Base-by-base conservation (phyloP, 2,888 invertebrate species). In the Aelia acuminata region DNA sequence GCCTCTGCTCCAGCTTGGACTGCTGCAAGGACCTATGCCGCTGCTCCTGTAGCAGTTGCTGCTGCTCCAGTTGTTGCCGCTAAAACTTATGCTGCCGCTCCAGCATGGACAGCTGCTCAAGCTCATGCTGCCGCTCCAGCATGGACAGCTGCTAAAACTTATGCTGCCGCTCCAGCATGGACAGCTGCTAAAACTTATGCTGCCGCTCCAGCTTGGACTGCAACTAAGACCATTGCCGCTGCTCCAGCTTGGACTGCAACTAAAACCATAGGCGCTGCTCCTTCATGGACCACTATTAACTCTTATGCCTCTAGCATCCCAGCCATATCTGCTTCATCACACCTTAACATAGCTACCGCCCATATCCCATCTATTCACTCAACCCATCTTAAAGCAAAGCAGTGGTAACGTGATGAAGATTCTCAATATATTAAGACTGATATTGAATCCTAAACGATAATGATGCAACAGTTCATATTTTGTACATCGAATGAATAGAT, bases 191-290 rank as follows among this genome's bases (percentile, higher is more conserved):
- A 10, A 1, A 53, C 53, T 11, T 7, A 91, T 90, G 87, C 91
- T 90, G 86, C 91, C 90, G 84, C 90, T 87, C 47, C 90, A 90
- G 87, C 91, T 90, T 88, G 91, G 90, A 85, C 91, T 48, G 85
- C 85, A 43, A 43, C 43, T 43, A 43, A 43, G 43, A 43, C 43
- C 22, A 15, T 50, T 8, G 18, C 80, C 80, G 85, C 80, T 20
- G 84, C 50, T 18, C 80, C 84, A 84, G 35, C 87, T 39, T 80
- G 26, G 35, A 43, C 31, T 18, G 86, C 89, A 43, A 70, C 91
- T 90, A 75, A 91, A 91, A 84, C 91, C 90, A 85, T 91, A 90
- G 85, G 91, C 91, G 84, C 90, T 88, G 53, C 90, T 90, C 87
- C 91, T 90, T 88, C 91, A 90, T 48, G 85, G 43, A 22, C 31